Evolutionary conservation across 2,888 invertebrate genomes (phyloP).

Genomic region (Tiliacea citrago): DNA sequence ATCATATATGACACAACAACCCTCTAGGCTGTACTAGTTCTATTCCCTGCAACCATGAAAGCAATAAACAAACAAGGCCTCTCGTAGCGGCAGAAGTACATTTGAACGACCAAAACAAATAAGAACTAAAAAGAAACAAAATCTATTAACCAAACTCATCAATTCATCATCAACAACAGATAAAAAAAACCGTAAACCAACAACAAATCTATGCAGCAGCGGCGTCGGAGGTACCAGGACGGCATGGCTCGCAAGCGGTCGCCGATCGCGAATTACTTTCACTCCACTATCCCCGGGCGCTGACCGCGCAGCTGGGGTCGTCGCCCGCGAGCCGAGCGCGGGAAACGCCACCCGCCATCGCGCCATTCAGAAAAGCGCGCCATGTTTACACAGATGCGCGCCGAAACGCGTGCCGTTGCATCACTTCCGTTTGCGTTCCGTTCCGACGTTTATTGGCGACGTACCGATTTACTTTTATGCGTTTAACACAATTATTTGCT

Average conservation of each 20-base stretch:
- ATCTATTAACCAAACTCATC: conserved; percentile 55
- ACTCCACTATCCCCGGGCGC: conserved; percentile 89
- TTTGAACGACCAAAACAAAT: conserved; percentile 30
- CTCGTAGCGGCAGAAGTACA: neutral
- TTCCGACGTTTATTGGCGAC: conserved; percentile 82
- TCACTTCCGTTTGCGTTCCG: conserved; percentile 89
- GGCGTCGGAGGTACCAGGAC: conserved; percentile 79
- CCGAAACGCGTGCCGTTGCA: conserved; percentile 89
- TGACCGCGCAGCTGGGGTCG: conserved; percentile 87
- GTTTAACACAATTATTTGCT: conserved; percentile 70
- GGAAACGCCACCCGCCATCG: conserved; percentile 84
- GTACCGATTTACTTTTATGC: conserved; percentile 82
- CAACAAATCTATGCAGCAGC: conserved; percentile 62
- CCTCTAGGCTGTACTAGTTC: conserved; percentile 12
- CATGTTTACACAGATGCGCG: conserved; percentile 90
- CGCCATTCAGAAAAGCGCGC: conserved; percentile 89
- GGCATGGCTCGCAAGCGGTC: conserved; percentile 86
- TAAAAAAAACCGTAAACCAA: conserved; percentile 60
- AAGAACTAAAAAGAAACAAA: conserved; percentile 42
- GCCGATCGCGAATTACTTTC: conserved; percentile 90
- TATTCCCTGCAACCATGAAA: neutral
- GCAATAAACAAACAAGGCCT: conserved; percentile 2
- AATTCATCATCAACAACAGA: conserved; percentile 53
- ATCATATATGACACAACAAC: conserved; percentile 23
- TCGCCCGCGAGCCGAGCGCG: conserved; percentile 85